These are phyloP conservation scores for Podarcis lilfordi DNA, from an alignment of 2,797 vertebrate genomes.

Conservation along the genomic window DNA sequence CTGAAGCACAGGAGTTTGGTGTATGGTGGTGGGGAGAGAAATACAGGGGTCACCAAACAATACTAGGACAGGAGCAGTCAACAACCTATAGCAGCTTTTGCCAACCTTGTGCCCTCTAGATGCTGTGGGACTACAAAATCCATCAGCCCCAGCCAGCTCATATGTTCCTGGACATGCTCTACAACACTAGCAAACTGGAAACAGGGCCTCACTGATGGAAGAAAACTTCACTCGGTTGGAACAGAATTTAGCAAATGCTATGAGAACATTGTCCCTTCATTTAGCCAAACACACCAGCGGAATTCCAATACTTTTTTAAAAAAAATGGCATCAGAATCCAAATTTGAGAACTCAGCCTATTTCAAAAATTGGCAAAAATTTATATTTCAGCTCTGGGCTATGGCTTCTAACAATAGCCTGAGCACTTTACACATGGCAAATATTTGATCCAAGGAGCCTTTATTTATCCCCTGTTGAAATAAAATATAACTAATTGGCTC, in stretches of 20 bases:
- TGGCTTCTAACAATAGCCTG: neutral
- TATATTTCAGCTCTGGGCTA: neutral
- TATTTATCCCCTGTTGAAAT: conserved; percentile 5
- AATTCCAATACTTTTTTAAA: neutral
- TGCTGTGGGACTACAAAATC: too few species aligned
- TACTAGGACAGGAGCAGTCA: neutral
- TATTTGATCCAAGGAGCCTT: neutral
- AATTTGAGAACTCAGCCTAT: neutral
- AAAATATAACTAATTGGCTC: conserved; percentile 5
- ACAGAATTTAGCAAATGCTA: neutral
- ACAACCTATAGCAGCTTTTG: neutral
- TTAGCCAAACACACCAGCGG: neutral
- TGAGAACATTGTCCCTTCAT: neutral
- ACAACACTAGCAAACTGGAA: too few species aligned
- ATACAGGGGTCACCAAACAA: neutral
- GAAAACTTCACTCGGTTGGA: neutral
- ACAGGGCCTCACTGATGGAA: too few species aligned
- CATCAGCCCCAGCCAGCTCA: too few species aligned
- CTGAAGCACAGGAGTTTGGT: neutral
- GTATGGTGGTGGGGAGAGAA: neutral
- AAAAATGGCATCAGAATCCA: neutral
- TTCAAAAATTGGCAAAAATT: neutral
- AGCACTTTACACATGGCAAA: neutral
- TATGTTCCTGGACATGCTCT: too few species aligned
- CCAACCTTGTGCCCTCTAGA: too few species aligned